Evolutionary conservation across 2,888 invertebrate genomes (phyloP).

Genomic region (Fabriciana adippe): DNA sequence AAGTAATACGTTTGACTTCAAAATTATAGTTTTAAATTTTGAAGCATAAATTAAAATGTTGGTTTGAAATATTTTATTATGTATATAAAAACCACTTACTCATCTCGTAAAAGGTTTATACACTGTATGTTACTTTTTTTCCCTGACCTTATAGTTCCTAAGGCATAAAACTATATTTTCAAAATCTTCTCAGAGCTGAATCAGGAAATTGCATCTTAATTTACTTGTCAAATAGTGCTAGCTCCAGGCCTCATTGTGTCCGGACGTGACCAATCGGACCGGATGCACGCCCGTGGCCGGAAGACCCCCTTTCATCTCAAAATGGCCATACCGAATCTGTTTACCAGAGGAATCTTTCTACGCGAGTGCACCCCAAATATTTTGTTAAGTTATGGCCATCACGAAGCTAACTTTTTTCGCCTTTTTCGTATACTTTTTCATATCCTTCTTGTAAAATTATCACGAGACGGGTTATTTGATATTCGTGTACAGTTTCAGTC

Average conservation of each 20-base stretch:
- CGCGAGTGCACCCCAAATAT: constrained; percentile 72
- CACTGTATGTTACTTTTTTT: too few species aligned
- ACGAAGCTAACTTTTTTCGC: constrained; percentile 70
- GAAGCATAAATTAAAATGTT: too few species aligned
- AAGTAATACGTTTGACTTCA: too few species aligned
- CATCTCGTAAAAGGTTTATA: too few species aligned
- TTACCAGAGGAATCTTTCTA: constrained; percentile 75
- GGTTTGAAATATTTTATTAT: too few species aligned
- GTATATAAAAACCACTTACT: too few species aligned
- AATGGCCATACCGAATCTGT: constrained; percentile 74
- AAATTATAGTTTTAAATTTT: too few species aligned
- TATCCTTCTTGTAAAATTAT: constrained; percentile 48
- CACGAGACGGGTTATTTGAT: constrained; percentile 41
- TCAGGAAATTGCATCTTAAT: constrained; percentile 15
- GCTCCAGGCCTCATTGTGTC: constrained; percentile 33
- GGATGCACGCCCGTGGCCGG: constrained; percentile 74
- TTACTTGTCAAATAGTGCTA: constrained; percentile 47
- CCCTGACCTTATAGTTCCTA: too few species aligned
- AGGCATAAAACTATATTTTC: too few species aligned
- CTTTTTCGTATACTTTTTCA: constrained; percentile 63
- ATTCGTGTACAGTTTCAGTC: constrained; percentile 35
- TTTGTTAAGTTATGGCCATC: constrained; percentile 62
- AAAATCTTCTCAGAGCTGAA: neutral
- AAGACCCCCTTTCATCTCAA: constrained; percentile 74
- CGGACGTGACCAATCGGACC: constrained; percentile 54